Base-by-base conservation (phyloP, 2,888 invertebrate species). In the Orthosia gothica region DNA sequence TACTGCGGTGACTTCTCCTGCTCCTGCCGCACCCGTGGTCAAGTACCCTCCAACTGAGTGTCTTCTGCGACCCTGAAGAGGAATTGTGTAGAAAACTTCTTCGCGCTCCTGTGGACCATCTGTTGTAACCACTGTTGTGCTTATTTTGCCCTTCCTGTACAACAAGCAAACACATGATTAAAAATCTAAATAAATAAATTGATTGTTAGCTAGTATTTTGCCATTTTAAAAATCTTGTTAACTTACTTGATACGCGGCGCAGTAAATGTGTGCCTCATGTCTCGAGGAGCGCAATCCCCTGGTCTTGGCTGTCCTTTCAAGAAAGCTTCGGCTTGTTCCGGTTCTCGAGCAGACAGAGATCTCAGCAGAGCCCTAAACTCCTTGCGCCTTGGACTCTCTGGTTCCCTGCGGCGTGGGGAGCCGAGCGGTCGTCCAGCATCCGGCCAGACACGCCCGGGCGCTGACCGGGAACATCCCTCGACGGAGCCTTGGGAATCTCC, bases 1-100 rank as follows among this genome's bases (percentile, higher is more conserved):
- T 7, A 97, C 96, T 18, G 95, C 82, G 0, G 96, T 96, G 45
- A 97, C 95, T 83, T 96, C 95, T 0, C 96, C 96, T 0, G 92
- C 84, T 16, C 93, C 94, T 12, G 91, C 89, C 2, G 90, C 92
- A 26, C 96, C 97, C 3, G 96, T 97, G 3, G 96, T 93, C 65
- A 97, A 91, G 88, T 97, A 98, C 0, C 97, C 97, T 11, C 98
- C 97, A 23, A 98, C 97, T 0, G 98, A 98, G 89, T 98, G 98
- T 80, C 98, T 95, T 54, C 97, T 93, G 49, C 96, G 92, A 0
- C 96, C 97, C 70, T 96, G 95, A 9, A 96, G 93, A 1, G 96
- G 94, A 64, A 96, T 95, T 26, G 97, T 97, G 84, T 98, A 96
- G 90, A 98, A 97, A 0, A 98, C 97, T 88, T 97, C 97, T 80